Evolutionary conservation across 2,113 vertebrate species (phyloP).

Genomic region (Triplophysa dalaica): DNA sequence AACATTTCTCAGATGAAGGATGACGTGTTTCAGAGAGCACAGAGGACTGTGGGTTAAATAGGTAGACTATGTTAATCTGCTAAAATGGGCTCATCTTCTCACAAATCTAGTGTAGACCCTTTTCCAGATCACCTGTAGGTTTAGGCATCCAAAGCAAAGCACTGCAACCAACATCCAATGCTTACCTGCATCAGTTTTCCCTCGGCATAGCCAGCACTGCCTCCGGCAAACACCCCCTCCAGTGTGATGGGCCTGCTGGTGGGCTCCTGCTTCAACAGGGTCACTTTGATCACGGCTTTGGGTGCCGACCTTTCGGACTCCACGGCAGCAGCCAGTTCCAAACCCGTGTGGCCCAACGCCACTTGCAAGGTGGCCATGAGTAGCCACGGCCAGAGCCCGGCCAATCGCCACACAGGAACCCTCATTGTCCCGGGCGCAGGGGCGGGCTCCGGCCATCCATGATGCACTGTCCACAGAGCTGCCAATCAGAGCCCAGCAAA

Average conservation of each 20-base stretch:
- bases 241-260: conserved; percentile 80
- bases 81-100: no score
- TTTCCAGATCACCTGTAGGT: neutral
- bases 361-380: conserved; percentile 90
- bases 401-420: conserved; percentile 88
- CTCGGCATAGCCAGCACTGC: conserved; percentile 83
- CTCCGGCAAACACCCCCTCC: conserved; percentile 88
- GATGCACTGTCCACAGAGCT: conserved; percentile 77
- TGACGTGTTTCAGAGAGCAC: neutral
- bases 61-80: no score
- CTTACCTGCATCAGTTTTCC: conserved; percentile 96
- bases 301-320: conserved; percentile 82
- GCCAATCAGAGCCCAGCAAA: conserved; percentile 33
- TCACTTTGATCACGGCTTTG: conserved; percentile 89
- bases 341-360: conserved; percentile 81
- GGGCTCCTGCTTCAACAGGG: conserved; percentile 84
- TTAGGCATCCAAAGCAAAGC: neutral
- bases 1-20: conserved; percentile 31
- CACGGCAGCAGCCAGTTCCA: conserved; percentile 76
- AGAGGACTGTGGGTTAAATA: neutral
- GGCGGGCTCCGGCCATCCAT: conserved; percentile 87
- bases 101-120: neutral
- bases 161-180: neutral
- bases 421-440: conserved; percentile 94
- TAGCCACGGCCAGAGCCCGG: conserved; percentile 97